Conservation (phyloP, 1,140 invertebrate species). For the Drosophila prosaltans region DNA sequence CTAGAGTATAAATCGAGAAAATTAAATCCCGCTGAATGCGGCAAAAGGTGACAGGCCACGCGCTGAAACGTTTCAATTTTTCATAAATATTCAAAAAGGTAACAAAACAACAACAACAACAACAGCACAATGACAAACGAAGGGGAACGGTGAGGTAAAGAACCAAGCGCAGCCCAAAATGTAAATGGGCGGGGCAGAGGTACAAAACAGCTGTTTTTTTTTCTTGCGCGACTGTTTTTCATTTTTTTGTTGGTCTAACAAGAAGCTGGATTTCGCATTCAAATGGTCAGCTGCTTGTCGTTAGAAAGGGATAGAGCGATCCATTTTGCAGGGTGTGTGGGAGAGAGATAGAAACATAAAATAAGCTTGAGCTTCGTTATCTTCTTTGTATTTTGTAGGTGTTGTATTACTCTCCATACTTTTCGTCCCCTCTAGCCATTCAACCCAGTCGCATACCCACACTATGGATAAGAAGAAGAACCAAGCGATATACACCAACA, state of each 20-base stretch:
- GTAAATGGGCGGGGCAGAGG: background rate
- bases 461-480: constrained; percentile 13
- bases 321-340: background rate
- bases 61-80: constrained; percentile 82
- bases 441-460: too few species aligned
- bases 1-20: constrained; percentile 22
- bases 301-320: background rate
- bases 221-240: too few species aligned
- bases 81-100: constrained; percentile 82
- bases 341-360: background rate
- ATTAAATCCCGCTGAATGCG: constrained; percentile 55
- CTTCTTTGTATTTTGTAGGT: constrained; percentile 61
- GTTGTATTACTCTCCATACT: constrained; percentile 22
- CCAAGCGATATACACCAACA: constrained; percentile 22
- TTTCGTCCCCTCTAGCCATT: background rate
- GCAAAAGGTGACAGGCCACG: constrained; percentile 39
- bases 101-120: constrained; percentile 49
- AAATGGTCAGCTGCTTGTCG: constrained; percentile 39
- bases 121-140: constrained; percentile 12
- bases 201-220: constrained; percentile 53
- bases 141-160: background rate
- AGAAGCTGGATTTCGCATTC: constrained; percentile 50
- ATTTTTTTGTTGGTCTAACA: constrained; percentile 19
- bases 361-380: constrained; percentile 58
- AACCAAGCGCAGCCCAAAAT: background rate